Evolutionary conservation across 2,797 vertebrate genomes (phyloP).

Genomic region (Sternarchorhynchus goeldii): DNA sequence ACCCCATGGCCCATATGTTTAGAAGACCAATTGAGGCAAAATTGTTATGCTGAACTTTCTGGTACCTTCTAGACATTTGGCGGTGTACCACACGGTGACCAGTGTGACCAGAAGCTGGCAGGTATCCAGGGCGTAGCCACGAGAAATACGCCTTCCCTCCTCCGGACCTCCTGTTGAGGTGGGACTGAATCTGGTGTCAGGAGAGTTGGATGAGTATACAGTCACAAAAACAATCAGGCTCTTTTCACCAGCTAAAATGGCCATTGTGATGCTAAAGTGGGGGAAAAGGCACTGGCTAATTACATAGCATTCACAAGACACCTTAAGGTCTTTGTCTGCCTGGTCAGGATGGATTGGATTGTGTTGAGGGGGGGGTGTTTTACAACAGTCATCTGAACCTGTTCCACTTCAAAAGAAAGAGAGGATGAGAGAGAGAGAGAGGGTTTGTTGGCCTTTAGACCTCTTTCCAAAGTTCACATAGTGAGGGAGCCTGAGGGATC

Average conservation of each 20-base stretch:
- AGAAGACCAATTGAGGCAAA: neutral
- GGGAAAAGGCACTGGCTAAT: slow-evolving; percentile 64
- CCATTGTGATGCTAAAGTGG: slow-evolving; percentile 66
- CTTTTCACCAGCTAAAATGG: slow-evolving; percentile 65
- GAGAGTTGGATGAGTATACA: slow-evolving; percentile 52
- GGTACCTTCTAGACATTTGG: neutral
- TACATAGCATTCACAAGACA: slow-evolving; percentile 69
- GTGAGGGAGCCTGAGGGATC: slow-evolving; percentile 3
- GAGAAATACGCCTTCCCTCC: slow-evolving; percentile 53
- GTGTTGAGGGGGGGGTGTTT: slow-evolving; percentile 47
- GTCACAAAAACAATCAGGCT: slow-evolving; percentile 64
- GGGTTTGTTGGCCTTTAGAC: slow-evolving; percentile 58
- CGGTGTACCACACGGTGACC: neutral
- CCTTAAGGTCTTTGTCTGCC: slow-evolving; percentile 66
- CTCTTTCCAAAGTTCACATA: slow-evolving; percentile 27
- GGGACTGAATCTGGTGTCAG: slow-evolving; percentile 59
- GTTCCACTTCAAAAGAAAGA: slow-evolving; percentile 51
- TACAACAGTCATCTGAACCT: slow-evolving; percentile 56
- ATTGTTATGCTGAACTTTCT: too few relatives aligned
- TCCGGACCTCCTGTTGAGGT: slow-evolving; percentile 51
- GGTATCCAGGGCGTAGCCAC: slow-evolving; percentile 31
- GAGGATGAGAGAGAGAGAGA: slow-evolving; percentile 16
- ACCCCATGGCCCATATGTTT: neutral
- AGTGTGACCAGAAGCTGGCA: neutral
- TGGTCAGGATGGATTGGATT: slow-evolving; percentile 52